Conservation (phyloP, 1,140 invertebrate genomes). For the Bombus haemorrhoidalis region DNA sequence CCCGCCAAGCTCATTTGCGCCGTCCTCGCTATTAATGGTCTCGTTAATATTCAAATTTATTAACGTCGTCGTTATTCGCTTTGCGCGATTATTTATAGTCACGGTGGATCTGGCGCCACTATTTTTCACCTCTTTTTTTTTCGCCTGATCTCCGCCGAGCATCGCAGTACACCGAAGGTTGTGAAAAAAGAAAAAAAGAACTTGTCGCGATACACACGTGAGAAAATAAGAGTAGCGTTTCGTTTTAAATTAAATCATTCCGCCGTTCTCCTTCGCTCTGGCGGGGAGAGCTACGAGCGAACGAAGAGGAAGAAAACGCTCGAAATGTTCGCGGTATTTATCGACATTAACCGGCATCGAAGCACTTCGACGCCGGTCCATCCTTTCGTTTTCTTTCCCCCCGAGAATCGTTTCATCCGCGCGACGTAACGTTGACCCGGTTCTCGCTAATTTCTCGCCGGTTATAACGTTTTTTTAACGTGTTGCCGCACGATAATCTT, state of each 20-base stretch:
- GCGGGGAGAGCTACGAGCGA: background rate
- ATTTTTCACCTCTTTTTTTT: slow-evolving; percentile 37
- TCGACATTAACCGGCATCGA: background rate
- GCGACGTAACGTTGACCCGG: background rate
- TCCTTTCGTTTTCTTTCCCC: background rate
- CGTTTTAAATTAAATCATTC: slow-evolving; percentile 26
- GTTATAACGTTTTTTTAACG: background rate
- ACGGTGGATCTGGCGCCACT: slow-evolving; percentile 25
- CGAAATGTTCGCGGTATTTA: background rate
- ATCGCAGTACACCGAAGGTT: background rate
- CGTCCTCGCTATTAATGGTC: slow-evolving; percentile 30
- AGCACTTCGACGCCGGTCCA: background rate
- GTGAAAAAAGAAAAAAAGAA: background rate
- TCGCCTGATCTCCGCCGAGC: background rate
- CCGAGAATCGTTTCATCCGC: background rate
- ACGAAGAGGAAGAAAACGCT: slow-evolving; percentile 8
- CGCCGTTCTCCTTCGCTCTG: background rate
- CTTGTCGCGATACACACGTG: background rate
- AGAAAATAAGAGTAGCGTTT: slow-evolving; percentile 1
- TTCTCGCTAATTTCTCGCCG: background rate
- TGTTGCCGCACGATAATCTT: background rate
- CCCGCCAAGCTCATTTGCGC: slow-evolving; percentile 21
- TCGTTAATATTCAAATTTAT: slow-evolving; percentile 54
- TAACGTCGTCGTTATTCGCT: slow-evolving; percentile 27
- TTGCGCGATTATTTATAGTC: slow-evolving; percentile 55